Evolutionary conservation across 2,888 invertebrate genomes (phyloP).

Genomic region (Noctua janthe): DNA sequence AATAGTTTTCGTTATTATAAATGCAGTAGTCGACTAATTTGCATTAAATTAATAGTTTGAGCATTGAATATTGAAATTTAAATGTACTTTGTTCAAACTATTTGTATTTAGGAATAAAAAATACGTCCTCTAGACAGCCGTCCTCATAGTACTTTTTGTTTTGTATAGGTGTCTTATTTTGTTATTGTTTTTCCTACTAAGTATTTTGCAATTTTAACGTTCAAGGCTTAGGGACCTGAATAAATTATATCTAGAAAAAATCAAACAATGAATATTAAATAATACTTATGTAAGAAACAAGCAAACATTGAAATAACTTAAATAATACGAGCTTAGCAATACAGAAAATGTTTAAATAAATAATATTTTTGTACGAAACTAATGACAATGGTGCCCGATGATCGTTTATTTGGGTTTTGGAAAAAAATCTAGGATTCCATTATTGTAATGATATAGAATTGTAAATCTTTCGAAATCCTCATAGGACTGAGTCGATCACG

Average conservation of each 20-base stretch:
- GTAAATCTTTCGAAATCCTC: conserved; percentile 78
- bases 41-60: conserved; percentile 38
- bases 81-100: conserved; percentile 17
- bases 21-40: conserved; percentile 35
- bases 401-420: conserved; percentile 29
- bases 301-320: not conserved
- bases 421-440: conserved; percentile 68
- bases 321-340: not conserved
- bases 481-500: conserved; percentile 80
- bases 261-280: conserved; percentile 22
- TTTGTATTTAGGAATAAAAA: conserved; percentile 33
- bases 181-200: conserved; percentile 16
- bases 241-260: conserved; percentile 48
- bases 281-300: conserved; percentile 3
- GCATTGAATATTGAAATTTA: conserved; percentile 44
- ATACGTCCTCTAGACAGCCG: conserved; percentile 48
- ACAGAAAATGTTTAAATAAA: conserved; percentile 13
- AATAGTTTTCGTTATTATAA: conserved; percentile 7
- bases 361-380: conserved; percentile 8
- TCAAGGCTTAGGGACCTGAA: conserved; percentile 46
- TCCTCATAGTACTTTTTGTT: conserved; percentile 30
- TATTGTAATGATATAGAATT: conserved; percentile 76
- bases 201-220: conserved; percentile 47
- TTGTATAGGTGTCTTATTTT: not conserved
- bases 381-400: conserved; percentile 25